Base-by-base conservation (phyloP, 1,140 invertebrate species). In the Caenorhabditis latens region DNA sequence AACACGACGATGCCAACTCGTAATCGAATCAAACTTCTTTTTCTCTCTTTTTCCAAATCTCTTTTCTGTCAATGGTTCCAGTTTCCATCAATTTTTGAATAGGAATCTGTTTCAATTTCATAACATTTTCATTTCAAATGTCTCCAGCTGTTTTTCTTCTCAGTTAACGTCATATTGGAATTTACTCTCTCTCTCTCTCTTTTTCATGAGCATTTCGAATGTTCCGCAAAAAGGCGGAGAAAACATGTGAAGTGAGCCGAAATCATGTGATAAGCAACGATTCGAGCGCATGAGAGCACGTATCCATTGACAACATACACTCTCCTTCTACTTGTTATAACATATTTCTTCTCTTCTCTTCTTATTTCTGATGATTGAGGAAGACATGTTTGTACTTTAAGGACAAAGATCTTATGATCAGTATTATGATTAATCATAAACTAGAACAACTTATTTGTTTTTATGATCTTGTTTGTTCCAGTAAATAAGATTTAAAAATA, bases 191-290 rank as follows among this genome's bases (percentile, higher is more conserved):
- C 50, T 50, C 4, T 50, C 4, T 53, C 13, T 11, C 16, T 53
- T 53, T 53, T 53, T 53, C 11, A 11, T 53, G 50, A 53, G 9
- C 50, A 3, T 53, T 53, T 53, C 9, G 50, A 16, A 53, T 14
- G 32, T 32, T 32, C 32, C 50, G 50, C 3, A 16, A 53, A 11
- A 16, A 53, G 16, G 50, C 3, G n/a, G 40, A 6, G 46, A 75
- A 75, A 75, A 75, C 67, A 75, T 75, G 42, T 75, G 42, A 75
- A 75, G 40, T 24, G 19, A 75, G 43, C 13, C 67, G 42, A 75
- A 75, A 75, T 75, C 67, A 75, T 75, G 43, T 75, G 67, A 75
- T 75, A 46, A 75, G 48, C 67, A 75, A 42, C 24, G 42, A 75
- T 32, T 75, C 46, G 42, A 75, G 42, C 46, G 67, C 67, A 40